These are phyloP conservation scores for Lepidocyrtoides sp. DNA, from an alignment of 2,888 invertebrate species.

Conservation along the genomic window DNA sequence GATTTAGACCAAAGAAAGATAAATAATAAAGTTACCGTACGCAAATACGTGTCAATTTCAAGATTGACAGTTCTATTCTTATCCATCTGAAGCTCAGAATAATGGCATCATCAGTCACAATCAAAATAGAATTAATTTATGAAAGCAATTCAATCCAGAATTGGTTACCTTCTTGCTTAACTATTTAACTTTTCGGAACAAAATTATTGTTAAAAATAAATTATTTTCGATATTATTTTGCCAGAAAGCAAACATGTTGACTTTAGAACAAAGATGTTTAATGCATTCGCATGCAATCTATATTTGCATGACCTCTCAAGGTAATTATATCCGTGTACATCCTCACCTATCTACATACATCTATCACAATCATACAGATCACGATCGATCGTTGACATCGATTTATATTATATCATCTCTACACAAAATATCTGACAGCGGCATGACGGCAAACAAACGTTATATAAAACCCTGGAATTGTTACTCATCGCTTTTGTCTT, in stretches of 20 bases:
- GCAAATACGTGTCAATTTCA: no score
- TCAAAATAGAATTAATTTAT: neutral
- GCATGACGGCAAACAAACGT: neutral
- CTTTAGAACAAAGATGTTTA: neutral
- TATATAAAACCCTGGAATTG: neutral
- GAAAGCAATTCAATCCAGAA: constrained; percentile 40
- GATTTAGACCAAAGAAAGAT: no score
- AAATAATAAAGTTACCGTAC: no score
- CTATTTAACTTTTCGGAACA: neutral
- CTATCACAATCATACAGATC: neutral
- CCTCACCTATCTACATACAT: neutral
- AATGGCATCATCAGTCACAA: neutral
- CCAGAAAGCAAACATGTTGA: neutral
- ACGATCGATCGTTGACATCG: constrained; percentile 45
- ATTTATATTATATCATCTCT: neutral
- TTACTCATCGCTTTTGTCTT: neutral
- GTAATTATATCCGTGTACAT: neutral
- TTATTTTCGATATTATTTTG: neutral
- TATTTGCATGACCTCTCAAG: constrained; percentile 29
- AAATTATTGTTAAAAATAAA: neutral
- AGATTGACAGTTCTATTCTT: no score
- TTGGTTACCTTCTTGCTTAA: constrained; percentile 8
- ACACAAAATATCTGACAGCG: neutral
- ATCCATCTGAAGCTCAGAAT: no score
- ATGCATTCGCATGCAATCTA: no score